phyloP scores from a whole-genome alignment of 2,113 vertebrate genomes.

The Pteruthius melanotis region DNA sequence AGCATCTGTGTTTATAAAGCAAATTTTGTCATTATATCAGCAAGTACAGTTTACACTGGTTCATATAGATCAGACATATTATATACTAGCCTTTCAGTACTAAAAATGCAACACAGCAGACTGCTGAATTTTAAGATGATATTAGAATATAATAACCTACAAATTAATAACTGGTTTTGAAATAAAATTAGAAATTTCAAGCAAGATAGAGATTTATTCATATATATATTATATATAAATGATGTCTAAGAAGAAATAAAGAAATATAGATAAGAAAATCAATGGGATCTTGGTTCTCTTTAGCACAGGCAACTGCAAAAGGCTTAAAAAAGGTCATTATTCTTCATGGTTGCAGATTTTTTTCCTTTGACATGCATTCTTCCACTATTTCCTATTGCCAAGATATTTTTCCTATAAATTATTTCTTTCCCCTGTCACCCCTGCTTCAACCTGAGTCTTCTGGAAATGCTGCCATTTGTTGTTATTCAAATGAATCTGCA shows the following conservation, averaged over 20 bases:
- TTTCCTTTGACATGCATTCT: not conserved
- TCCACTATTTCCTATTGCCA: not conserved
- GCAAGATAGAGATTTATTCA: not conserved
- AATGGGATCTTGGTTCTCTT: not conserved
- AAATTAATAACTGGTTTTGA: not conserved
- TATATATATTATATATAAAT: too few relatives aligned
- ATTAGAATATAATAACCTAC: not conserved
- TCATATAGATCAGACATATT: constrained; percentile 24
- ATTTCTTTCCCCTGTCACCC: not conserved
- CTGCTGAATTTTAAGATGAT: constrained; percentile 4
- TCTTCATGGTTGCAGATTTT: not conserved
- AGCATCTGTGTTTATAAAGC: constrained; percentile 71
- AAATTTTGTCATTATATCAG: constrained; percentile 66
- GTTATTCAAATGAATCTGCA: not conserved
- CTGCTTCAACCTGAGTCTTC: not conserved
- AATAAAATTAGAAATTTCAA: not conserved
- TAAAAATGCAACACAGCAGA: not conserved
- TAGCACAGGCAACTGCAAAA: not conserved
- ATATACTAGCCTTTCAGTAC: constrained; percentile 31
- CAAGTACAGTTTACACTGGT: constrained; percentile 44
- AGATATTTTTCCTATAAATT: not conserved
- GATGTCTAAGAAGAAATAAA: too few relatives aligned
- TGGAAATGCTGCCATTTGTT: not conserved
- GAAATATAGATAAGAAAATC: not conserved
- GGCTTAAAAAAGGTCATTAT: not conserved